phyloP scores from a whole-genome alignment of 2,797 vertebrate species.

The Hapalemur alaotrensis region DNA sequence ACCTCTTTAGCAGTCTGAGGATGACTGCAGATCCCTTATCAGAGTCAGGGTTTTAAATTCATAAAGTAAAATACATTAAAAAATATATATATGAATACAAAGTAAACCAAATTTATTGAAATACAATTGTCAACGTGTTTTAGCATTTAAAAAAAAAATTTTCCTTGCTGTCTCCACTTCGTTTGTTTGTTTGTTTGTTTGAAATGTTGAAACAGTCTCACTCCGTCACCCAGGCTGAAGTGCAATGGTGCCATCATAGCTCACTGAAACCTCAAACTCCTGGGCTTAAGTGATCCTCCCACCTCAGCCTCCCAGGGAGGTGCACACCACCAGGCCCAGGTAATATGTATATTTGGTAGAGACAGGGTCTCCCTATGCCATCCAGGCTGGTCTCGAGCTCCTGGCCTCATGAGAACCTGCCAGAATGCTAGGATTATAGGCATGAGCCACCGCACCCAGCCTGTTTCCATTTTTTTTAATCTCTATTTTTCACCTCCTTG shows the following conservation, averaged over 20 bases:
- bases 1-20: neutral
- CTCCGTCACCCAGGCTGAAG: neutral
- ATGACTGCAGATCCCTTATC: neutral
- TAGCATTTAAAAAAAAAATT: neutral
- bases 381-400: neutral
- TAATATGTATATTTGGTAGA: neutral
- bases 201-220: neutral
- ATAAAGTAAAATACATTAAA: conserved; percentile 23
- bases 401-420: neutral
- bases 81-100: neutral
- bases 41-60: neutral
- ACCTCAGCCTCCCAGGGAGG: neutral
- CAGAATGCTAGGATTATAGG: neutral
- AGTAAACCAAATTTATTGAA: neutral
- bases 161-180: neutral
- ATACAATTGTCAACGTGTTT: neutral
- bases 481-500: neutral
- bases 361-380: neutral
- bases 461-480: neutral
- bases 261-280: neutral
- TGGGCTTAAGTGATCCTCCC: neutral
- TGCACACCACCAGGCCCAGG: neutral
- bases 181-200: neutral
- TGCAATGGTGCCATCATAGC: neutral
- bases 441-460: neutral